A percentile compares a stretch with the other conserved stretches of the same genome.
phyloP scores from a whole-genome alignment of 2,797 vertebrate genomes.

The Danio albolineatus region DNA sequence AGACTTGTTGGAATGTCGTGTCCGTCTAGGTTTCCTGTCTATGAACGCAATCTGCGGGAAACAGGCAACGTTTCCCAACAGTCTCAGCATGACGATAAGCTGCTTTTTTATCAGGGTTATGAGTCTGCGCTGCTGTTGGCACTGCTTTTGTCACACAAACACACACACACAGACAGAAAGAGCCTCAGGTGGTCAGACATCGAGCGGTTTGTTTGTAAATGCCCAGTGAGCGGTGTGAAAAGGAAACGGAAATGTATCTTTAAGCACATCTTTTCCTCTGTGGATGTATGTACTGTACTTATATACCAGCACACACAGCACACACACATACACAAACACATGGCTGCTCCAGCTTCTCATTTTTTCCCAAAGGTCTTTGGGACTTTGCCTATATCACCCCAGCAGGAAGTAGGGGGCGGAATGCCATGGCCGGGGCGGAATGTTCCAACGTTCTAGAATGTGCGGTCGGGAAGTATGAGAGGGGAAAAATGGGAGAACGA shows the following conservation, averaged over 20 bases:
- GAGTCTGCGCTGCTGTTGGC: constrained; percentile 43
- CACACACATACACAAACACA: background rate
- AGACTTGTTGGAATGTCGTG: constrained; percentile 57
- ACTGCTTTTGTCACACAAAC: background rate
- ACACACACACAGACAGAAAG: constrained; percentile 12
- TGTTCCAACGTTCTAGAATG: constrained; percentile 84
- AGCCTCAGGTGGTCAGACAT: constrained; percentile 14
- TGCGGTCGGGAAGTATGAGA: constrained; percentile 90
- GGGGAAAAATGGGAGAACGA: constrained; percentile 65
- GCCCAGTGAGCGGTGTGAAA: constrained; percentile 4
- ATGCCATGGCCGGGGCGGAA: constrained; percentile 86
- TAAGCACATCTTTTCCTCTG: constrained; percentile 45
- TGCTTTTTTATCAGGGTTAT: constrained; percentile 62
- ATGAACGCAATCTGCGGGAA: constrained; percentile 63
- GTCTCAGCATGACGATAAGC: constrained; percentile 63
- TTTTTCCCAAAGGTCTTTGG: constrained; percentile 60
- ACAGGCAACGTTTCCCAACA: constrained; percentile 64
- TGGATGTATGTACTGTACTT: constrained; percentile 1
- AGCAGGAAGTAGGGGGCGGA: constrained; percentile 70
- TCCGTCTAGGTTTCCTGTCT: constrained; percentile 64
- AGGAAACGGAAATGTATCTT: constrained; percentile 28
- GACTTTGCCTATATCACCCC: constrained; percentile 76
- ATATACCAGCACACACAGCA: constrained; percentile 27
- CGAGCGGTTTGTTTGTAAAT: background rate
- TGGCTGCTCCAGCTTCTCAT: constrained; percentile 37